Base-by-base conservation (phyloP, 1,140 invertebrate species). In the Macrobrachium rosenbergii region DNA sequence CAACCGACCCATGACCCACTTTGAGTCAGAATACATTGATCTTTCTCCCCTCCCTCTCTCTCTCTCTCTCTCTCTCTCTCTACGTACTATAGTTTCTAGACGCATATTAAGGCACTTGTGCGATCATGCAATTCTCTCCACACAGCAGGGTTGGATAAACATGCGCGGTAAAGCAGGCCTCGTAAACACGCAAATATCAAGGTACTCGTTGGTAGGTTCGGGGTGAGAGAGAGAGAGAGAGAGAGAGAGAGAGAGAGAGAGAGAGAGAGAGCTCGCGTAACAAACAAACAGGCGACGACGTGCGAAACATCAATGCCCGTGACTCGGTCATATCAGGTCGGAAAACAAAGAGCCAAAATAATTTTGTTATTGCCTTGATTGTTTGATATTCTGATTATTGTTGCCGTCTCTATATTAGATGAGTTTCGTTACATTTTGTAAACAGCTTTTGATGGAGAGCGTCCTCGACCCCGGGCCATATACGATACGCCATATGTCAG, bases 1-100 rank as follows among this genome's bases (percentile, higher is more conserved):
- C 28, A 37, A 37, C 28, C 28, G 28, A 37, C 28, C 28, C 28
- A 37, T 37, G 28, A 37, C 28, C 28, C 28, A 37, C 28, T 37
- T 37, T 37, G 28, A 37, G 3, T 3, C 28, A 37, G 28, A 37
- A 37, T 37, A 37, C 28, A 37, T 37, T 37, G 28, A 37, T 37
- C 28, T 37, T 37, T 37, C 28, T 37, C 28, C 28, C 1, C 77
- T 59, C 52, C 21, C 77, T 79, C 77, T 62, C 52, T 59, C 77
- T 79, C 77, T 59, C 52, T 59, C 77, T 79, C 77, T 59, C 52
- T 59, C 77, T 79, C 77, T 59, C 52, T 59, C 73, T 59, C 52
- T 59, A 59, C 28, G n/a, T 28, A 12, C 37, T 78, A 16, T 14
- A 45, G 6, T 60, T 23, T 12, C 52, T 12, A 17, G 28, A 37